These are phyloP conservation scores for Apoda limacodes DNA, from an alignment of 2,888 invertebrate species.

Conservation along the genomic window DNA sequence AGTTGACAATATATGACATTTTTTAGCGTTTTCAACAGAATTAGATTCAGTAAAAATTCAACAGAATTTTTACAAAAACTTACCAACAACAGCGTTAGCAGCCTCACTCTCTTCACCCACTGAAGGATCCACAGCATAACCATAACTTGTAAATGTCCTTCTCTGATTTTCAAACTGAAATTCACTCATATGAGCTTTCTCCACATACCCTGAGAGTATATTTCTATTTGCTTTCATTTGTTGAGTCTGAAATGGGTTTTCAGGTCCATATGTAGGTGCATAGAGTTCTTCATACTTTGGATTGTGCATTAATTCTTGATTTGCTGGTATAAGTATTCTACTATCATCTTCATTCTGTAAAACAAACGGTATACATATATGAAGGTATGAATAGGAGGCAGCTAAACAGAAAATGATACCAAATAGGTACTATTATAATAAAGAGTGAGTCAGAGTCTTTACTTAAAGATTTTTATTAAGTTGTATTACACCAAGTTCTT, in stretches of 20 bases:
- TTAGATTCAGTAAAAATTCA: background rate
- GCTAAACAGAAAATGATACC: no score
- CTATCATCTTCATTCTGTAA: constrained; percentile 78
- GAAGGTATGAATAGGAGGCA: no score
- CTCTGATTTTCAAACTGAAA: constrained; percentile 98
- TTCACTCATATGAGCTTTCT: constrained; percentile 94
- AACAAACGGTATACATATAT: no score
- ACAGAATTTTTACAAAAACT: constrained; percentile 18
- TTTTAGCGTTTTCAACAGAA: background rate
- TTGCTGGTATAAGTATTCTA: constrained; percentile 80
- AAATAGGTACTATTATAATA: no score
- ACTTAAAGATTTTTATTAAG: no score
- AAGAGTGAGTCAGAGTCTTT: no score
- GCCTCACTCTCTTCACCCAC: constrained; percentile 69
- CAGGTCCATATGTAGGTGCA: constrained; percentile 91
- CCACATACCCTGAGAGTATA: constrained; percentile 93
- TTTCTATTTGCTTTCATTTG: constrained; percentile 91
- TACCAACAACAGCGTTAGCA: constrained; percentile 63
- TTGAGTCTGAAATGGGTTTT: constrained; percentile 92
- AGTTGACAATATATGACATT: background rate
- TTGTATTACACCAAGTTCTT: no score
- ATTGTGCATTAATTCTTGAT: constrained; percentile 89
- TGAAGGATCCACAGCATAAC: constrained; percentile 95
- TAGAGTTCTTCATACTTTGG: constrained; percentile 95
- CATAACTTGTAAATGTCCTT: constrained; percentile 93